Percentiles rank a stretch among this genome's conserved stretches.
phyloP scores from a whole-genome alignment of 2,797 vertebrate species.

The Acrossocheilus fasciatus region DNA sequence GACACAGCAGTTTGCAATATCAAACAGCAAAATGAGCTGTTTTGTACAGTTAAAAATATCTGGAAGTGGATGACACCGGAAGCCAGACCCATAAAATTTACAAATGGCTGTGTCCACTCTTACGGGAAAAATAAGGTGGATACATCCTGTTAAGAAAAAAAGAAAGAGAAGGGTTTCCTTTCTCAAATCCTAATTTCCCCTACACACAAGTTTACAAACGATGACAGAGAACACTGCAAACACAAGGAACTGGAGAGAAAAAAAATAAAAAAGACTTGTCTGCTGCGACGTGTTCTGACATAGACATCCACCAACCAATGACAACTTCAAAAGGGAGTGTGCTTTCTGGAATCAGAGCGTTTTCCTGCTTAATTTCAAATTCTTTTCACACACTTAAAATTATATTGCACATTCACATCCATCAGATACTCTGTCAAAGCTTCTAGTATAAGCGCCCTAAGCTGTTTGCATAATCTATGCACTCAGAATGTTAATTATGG shows the following conservation, averaged over 20 bases:
- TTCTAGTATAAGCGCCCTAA: background rate
- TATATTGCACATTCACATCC: background rate
- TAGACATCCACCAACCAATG: background rate
- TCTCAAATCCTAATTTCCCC: background rate
- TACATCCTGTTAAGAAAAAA: background rate
- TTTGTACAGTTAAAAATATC: too few relatives aligned
- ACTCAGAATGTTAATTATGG: slow-evolving; percentile 2
- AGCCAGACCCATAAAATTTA: too few relatives aligned
- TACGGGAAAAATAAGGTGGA: too few relatives aligned
- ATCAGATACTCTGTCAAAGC: background rate
- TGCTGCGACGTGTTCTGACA: background rate
- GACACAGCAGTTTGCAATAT: too few relatives aligned
- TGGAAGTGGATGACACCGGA: too few relatives aligned
- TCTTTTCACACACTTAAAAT: background rate
- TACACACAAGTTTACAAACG: background rate
- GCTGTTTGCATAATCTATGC: background rate
- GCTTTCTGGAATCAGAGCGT: background rate
- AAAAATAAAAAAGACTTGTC: background rate
- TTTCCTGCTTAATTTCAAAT: background rate
- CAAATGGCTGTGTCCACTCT: too few relatives aligned
- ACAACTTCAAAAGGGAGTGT: background rate
- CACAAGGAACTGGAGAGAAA: background rate
- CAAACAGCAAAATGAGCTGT: too few relatives aligned
- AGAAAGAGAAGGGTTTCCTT: background rate
- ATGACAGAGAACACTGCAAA: background rate